phyloP scores from a whole-genome alignment of 1,140 invertebrate genomes.

The Drepana arcuata region DNA sequence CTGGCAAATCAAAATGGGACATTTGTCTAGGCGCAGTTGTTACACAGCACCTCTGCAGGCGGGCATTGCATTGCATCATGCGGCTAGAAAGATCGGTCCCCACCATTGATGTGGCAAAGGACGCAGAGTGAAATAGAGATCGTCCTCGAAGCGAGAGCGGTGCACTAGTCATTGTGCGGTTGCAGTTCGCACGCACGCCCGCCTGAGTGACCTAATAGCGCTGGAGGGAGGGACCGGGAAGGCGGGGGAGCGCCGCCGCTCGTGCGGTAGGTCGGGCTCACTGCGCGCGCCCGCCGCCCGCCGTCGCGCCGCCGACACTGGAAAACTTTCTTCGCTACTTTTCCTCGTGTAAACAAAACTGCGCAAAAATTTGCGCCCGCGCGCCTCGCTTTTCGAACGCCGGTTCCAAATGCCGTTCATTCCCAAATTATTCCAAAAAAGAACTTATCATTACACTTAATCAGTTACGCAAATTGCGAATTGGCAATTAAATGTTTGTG shows the following conservation, averaged over 20 bases:
- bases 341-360: constrained; percentile 60
- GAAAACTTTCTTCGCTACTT: constrained; percentile 68
- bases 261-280: constrained; percentile 69
- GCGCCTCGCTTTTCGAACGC: no score
- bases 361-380: constrained; percentile 28
- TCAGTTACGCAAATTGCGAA: no score
- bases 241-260: constrained; percentile 41
- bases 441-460: no score
- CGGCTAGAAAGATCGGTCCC: constrained; percentile 68
- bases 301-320: constrained; percentile 38
- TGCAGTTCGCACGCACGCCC: constrained; percentile 62
- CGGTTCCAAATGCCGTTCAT: no score
- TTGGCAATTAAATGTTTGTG: constrained; percentile 9
- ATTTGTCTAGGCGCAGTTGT: constrained; percentile 27
- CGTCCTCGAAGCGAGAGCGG: constrained; percentile 70
- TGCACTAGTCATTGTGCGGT: constrained; percentile 67
- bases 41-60: constrained; percentile 48
- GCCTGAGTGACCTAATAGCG: constrained; percentile 67
- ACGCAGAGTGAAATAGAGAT: constrained; percentile 69
- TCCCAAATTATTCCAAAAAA: no score
- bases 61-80: constrained; percentile 60
- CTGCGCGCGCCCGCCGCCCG: constrained; percentile 57
- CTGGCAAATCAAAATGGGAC: constrained; percentile 31
- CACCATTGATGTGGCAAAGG: constrained; percentile 67
- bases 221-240: constrained; percentile 65